Evolutionary conservation across 2,797 vertebrate genomes (phyloP).

Genomic region (Anomalospiza imberbis): DNA sequence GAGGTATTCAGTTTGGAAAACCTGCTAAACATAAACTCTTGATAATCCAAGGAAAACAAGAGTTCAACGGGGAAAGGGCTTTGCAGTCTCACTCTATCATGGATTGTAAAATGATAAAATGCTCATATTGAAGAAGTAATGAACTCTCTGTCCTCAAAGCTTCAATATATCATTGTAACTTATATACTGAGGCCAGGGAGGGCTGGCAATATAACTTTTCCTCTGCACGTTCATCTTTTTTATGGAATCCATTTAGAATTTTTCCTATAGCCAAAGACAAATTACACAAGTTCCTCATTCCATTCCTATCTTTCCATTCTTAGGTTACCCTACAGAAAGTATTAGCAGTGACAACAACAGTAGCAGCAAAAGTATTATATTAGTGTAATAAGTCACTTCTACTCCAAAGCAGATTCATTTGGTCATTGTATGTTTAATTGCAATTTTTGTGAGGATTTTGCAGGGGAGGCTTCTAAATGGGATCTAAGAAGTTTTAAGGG

Average conservation of each 20-base stretch:
- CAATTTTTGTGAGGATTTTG: not conserved
- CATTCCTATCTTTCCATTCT: not conserved
- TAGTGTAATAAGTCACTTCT: not conserved
- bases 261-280: not conserved
- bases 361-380: not conserved
- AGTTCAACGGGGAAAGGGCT: slow-evolving; percentile 1
- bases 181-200: not conserved
- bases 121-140: not conserved
- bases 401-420: not conserved
- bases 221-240: not conserved
- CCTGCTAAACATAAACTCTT: slow-evolving; percentile 41
- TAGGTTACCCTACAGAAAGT: not conserved
- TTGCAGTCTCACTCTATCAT: not conserved
- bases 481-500: not conserved
- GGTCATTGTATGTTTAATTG: not conserved
- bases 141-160: not conserved
- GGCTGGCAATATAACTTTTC: not conserved
- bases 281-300: not conserved
- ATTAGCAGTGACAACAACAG: not conserved
- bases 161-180: not conserved
- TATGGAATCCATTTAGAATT: not conserved
- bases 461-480: not conserved
- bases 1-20: slow-evolving; percentile 37
- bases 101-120: slow-evolving; percentile 29
- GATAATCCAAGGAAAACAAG: slow-evolving; percentile 44